phyloP scores from a whole-genome alignment of 2,113 vertebrate genomes.

The Gasterosteus aculeatus region DNA sequence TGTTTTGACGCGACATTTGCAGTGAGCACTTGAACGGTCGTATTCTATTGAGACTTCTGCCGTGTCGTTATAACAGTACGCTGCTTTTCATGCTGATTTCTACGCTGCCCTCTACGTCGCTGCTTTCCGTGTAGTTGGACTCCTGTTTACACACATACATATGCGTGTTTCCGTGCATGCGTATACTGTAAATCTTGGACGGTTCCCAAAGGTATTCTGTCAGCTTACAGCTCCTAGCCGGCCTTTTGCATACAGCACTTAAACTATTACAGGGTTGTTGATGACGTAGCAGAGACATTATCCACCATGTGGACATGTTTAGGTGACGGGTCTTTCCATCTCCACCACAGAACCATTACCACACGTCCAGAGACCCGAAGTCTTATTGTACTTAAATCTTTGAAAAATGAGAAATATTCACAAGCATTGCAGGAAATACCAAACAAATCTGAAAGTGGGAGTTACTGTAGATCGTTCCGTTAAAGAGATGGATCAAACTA shows the following conservation, averaged over 20 bases:
- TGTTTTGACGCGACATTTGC: not conserved
- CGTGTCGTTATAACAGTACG: not conserved
- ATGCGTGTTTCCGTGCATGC: not conserved
- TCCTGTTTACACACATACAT: not conserved
- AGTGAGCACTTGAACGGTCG: not conserved
- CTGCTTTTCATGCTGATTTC: not conserved
- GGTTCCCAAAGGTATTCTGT: constrained; percentile 18
- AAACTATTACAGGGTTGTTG: constrained; percentile 31
- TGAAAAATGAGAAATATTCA: not conserved
- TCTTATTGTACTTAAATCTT: not conserved
- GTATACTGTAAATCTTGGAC: constrained; percentile 6
- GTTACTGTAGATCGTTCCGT: not conserved
- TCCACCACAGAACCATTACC: constrained; percentile 20
- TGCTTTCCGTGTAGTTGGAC: not conserved
- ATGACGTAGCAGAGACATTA: constrained; percentile 50
- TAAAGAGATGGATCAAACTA: not conserved
- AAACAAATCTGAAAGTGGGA: not conserved
- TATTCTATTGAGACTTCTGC: not conserved
- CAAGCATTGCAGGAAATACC: not conserved
- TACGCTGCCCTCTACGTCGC: not conserved
- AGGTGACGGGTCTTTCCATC: constrained; percentile 14
- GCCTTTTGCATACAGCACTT: constrained; percentile 18
- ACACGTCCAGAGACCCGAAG: not conserved
- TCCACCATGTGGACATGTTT: constrained; percentile 41
- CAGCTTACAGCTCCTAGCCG: constrained; percentile 11